Percentiles rank a stretch among this genome's conserved stretches.
Conservation (phyloP, 2,888 invertebrate species). For the Gastrophysa polygoni region DNA sequence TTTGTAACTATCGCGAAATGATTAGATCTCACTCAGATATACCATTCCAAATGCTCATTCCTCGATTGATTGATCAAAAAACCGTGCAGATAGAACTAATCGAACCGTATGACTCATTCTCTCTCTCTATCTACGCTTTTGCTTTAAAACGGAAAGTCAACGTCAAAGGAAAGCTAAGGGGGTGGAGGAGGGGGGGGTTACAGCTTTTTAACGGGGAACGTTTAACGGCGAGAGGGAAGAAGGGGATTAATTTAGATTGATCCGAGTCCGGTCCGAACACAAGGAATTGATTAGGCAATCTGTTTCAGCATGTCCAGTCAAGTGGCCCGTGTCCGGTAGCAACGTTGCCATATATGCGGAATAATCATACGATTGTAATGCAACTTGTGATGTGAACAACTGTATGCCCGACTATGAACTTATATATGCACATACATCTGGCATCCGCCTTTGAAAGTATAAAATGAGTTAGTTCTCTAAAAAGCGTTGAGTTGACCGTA, state of each 20-base stretch:
- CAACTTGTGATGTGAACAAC: too few relatives aligned
- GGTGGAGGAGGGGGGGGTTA: conserved; percentile 27
- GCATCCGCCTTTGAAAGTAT: too few relatives aligned
- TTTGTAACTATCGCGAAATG: too few relatives aligned
- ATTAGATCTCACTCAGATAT: too few relatives aligned
- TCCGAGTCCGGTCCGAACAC: conserved; percentile 59
- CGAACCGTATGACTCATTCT: neutral
- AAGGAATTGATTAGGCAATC: conserved; percentile 62
- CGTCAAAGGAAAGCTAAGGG: conserved; percentile 22
- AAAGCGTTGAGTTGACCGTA: too few relatives aligned
- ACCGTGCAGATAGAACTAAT: neutral
- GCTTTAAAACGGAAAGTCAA: conserved; percentile 8
- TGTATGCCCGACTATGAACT: too few relatives aligned
- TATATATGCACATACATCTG: too few relatives aligned
- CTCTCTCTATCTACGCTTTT: neutral
- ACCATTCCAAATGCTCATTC: too few relatives aligned
- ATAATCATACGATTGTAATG: neutral
- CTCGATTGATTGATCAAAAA: too few relatives aligned
- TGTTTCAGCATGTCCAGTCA: conserved; percentile 61
- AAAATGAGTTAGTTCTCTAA: too few relatives aligned
- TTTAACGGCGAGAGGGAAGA: conserved; percentile 54
- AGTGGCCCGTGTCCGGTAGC: conserved; percentile 56
- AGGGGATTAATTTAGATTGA: conserved; percentile 62
- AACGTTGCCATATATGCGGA: conserved; percentile 21
- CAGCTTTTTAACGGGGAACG: conserved; percentile 55